Evolutionary conservation across 2,113 vertebrate genomes (phyloP), one percentile per base, ranked within the genome.

Genomic region (Speoplatyrhinus poulsoni): DNA sequence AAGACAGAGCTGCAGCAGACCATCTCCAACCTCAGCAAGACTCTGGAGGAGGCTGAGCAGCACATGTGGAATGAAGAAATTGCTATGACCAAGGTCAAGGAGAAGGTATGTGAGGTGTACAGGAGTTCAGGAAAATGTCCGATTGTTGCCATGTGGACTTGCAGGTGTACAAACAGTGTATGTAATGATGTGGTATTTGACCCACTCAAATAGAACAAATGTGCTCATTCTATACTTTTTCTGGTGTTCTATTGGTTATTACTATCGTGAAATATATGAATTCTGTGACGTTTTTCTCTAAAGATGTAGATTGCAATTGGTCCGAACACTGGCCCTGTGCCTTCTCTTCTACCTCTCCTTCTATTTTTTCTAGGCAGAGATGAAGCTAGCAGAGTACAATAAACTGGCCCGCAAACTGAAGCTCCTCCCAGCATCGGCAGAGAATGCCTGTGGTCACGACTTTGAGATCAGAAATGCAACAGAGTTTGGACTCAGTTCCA

Each of bases 1-100:
- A 96, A 93, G 79, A 94, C 91, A 58, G 96, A 98, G 67, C 85
- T 99, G 57, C 94, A 96, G 46, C 95, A 97, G 86, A 93, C 94
- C 16, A 92, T 96, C 81, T 83, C 90, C 79, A 94, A 89, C 61
- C 88, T 96, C 80, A 94, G 67, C 59, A 95, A 93, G 70, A 93
- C 93, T 69, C 80, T 96, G 1, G 95, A 97, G 66, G 90, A 94
- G 16, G 94, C 95, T 16, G 90, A 98, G 59, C 93, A 94, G 72
- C 94, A 95, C 48, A 82, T 94, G 84, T 98, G 97, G 98, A 96
- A 94, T 58, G 97, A 98, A 72, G 96, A 99, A 80, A 87, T 98
- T 9, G 92, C 94, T 67, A 91, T 98, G 49, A 94, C 94, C 47
- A 96, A 95, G 91, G 90, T 85, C 69, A 98, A 95, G 82, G 96